Evolutionary conservation across 2,113 vertebrate genomes (phyloP).

Genomic region (Cololabis saira): DNA sequence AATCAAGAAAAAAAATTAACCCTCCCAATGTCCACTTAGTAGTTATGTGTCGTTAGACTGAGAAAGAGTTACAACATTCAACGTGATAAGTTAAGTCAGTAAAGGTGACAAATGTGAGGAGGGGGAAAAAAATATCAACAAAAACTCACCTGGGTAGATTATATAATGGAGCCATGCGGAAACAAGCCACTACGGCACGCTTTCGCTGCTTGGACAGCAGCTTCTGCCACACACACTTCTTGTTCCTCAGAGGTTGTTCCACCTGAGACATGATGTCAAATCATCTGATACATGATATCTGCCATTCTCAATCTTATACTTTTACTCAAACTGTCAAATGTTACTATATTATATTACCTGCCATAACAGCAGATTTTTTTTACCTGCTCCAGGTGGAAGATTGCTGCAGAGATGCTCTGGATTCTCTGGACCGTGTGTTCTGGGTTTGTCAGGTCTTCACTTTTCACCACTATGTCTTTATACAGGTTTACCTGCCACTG

Average conservation of each 20-base stretch:
- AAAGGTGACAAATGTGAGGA: not conserved
- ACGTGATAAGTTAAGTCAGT: conserved; percentile 19
- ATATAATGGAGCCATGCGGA: conserved; percentile 98
- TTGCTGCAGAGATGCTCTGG: conserved; percentile 95
- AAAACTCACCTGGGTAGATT: conserved; percentile 91
- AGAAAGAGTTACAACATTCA: conserved; percentile 8
- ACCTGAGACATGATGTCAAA: conserved; percentile 79
- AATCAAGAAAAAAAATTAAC: conserved; percentile 47
- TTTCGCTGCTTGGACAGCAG: conserved; percentile 98
- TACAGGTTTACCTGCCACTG: conserved; percentile 98
- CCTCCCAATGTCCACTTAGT: conserved; percentile 17
- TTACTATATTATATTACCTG: too few species aligned
- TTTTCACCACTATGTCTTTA: conserved; percentile 89
- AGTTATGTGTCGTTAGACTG: conserved; percentile 52
- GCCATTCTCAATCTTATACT: too few species aligned
- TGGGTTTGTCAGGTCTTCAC: conserved; percentile 80
- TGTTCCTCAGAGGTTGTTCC: conserved; percentile 94
- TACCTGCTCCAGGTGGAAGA: conserved; percentile 92
- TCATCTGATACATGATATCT: too few species aligned
- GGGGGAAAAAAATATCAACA: too few species aligned
- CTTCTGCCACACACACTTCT: conserved; percentile 94
- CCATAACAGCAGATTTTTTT: not conserved
- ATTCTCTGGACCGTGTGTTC: conserved; percentile 90
- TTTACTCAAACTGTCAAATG: too few species aligned
- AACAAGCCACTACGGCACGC: conserved; percentile 97